These are phyloP conservation scores for Caenorhabditis macrosperma DNA, from an alignment of 2,888 invertebrate species.

Conservation along the genomic window DNA sequence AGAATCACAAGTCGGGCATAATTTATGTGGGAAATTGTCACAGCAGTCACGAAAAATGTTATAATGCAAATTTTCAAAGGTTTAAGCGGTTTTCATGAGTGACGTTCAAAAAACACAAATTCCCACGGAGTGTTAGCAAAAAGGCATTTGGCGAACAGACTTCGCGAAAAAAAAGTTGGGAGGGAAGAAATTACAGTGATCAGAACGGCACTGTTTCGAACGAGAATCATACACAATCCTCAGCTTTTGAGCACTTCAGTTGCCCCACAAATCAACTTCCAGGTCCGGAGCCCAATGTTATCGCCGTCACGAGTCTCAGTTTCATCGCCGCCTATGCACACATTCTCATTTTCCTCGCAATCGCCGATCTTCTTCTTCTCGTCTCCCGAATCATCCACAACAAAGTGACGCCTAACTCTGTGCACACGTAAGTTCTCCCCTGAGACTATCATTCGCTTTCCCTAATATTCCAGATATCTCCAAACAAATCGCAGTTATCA, in stretches of 20 bases:
- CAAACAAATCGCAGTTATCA: constrained; percentile 42
- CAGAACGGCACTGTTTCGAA: no score
- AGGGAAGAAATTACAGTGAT: no score
- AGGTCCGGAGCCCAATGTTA: constrained; percentile 65
- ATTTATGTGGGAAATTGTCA: no score
- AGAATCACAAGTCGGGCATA: not conserved
- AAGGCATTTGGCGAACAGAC: no score
- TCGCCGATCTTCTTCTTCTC: constrained; percentile 53
- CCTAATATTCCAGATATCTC: constrained; percentile 48
- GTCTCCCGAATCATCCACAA: constrained; percentile 28
- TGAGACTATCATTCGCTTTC: not conserved
- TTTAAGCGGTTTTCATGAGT: no score
- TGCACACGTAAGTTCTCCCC: constrained; percentile 36
- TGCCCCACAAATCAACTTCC: constrained; percentile 14
- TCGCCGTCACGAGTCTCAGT: constrained; percentile 63
- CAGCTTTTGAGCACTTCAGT: no score
- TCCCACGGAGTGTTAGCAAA: no score
- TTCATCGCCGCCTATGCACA: constrained; percentile 68
- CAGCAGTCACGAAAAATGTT: no score
- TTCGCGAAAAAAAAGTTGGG: no score
- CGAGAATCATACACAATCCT: no score
- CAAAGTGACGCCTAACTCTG: constrained; percentile 37
- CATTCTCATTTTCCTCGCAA: constrained; percentile 57
- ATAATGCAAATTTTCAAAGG: no score
- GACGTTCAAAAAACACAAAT: no score